Evolutionary conservation across 2,888 invertebrate genomes (phyloP), one percentile per base, ranked within the genome.

Genomic region (Bimastos eiseni): DNA sequence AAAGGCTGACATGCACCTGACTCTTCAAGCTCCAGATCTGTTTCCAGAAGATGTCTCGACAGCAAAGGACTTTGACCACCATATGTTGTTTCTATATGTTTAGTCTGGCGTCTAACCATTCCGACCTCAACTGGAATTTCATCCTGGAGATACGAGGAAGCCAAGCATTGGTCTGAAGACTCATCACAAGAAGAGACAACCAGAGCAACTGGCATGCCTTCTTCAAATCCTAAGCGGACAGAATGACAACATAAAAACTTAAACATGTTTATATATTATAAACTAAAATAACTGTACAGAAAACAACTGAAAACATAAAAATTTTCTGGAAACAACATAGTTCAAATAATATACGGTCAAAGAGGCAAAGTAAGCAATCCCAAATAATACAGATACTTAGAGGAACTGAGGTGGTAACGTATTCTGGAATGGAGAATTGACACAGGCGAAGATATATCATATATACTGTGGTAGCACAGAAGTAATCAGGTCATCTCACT

Each of bases 191-290:
- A 86, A 24, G 34, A 86, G 19, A 86, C 36, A 86, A 86, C 86
- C 4, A 86, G 36, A 86, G 86, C 36, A 36, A 37, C 86, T 24
- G 37, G 86, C 86, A 86, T n/a, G 86, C 86, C 86, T 37, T 86
- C 86, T 86, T 86, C 86, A 86, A 86, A 86, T 34, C 86, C 86
- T 86, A 86, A 86, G 34, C n/a, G 36, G 37, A 86, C 86, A 86
- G 86, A 86, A 36, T 36, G 30, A 70, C 70, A 70, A 86, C 36
- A 86, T 21, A 36, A 33, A 86, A 86, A 86, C 84, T 1, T 36
- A 84, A 24, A 49, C 1, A 49, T 24, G 24, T 49, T 49, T 49
- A 70, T 30, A 70, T 70, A 70, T 70, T 8, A 70, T 30, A 70
- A 70, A 70, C 70, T 49, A n/a, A 70, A 70, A n/a, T 70, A 70